A percentile compares a stretch with the other conserved stretches of the same genome.
These are phyloP conservation scores for Drosophila robusta DNA, from an alignment of 2,888 invertebrate genomes.

Conservation along the genomic window DNA sequence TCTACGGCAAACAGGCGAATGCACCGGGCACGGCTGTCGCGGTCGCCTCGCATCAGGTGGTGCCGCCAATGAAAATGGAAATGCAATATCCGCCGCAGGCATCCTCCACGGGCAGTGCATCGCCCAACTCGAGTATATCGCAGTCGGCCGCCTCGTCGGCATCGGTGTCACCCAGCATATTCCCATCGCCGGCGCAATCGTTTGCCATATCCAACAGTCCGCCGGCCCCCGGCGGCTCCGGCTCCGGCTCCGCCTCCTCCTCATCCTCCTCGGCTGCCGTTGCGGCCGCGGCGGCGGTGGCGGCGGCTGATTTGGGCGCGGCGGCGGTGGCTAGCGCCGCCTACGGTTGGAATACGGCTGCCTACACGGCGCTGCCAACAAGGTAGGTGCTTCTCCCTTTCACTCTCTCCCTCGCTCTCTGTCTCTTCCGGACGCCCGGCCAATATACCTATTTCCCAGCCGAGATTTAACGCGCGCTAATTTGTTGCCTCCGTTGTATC, in stretches of 20 bases:
- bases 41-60: conserved; percentile 38
- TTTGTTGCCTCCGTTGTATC: conserved; percentile 15
- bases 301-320: conserved; percentile 77
- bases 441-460: no score
- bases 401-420: no score
- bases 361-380: conserved; percentile 79
- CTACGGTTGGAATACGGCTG: conserved; percentile 81
- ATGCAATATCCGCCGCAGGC: conserved; percentile 84
- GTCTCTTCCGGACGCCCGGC: no score
- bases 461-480: conserved; percentile 19
- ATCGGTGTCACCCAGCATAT: conserved; percentile 84
- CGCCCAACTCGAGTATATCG: conserved; percentile 82
- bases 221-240: conserved; percentile 65
- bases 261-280: conserved; percentile 59
- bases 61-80: conserved; percentile 79
- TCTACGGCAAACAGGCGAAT: conserved; percentile 45
- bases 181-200: conserved; percentile 83
- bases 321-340: conserved; percentile 77
- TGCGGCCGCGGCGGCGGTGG: conserved; percentile 65
- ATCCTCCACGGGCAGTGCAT: conserved; percentile 84
- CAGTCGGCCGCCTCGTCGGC: conserved; percentile 84
- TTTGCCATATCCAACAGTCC: conserved; percentile 82
- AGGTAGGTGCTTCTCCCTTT: conserved; percentile 67
- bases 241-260: conserved; percentile 20
- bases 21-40: conserved; percentile 50